Conservation (phyloP, 2,113 vertebrate species). For the Amblyopsis rosae region DNA sequence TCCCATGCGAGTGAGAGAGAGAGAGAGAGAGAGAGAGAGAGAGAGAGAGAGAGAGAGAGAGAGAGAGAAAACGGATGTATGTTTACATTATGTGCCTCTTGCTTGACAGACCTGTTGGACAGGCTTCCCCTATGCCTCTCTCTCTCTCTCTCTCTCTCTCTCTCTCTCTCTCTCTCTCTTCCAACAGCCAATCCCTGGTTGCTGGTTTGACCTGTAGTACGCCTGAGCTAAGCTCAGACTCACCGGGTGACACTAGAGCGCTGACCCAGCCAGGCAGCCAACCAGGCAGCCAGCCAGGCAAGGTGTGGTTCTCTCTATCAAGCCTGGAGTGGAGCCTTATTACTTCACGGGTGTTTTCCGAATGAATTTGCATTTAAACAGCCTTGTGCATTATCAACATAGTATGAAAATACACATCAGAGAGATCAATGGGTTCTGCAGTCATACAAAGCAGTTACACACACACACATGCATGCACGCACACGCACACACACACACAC, state of each 20-base stretch:
- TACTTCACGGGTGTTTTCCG: constrained; percentile 13
- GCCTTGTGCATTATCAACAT: neutral
- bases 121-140: constrained; percentile 18
- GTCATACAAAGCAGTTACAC: neutral
- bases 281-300: neutral
- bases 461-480: too few relatives aligned
- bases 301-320: constrained; percentile 20
- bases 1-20: too few relatives aligned
- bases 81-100: constrained; percentile 17
- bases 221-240: constrained; percentile 42
- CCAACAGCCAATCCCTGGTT: constrained; percentile 19
- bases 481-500: too few relatives aligned
- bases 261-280: neutral
- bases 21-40: too few relatives aligned
- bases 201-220: constrained; percentile 54
- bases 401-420: constrained; percentile 1
- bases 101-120: constrained; percentile 57
- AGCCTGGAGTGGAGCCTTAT: neutral
- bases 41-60: neutral
- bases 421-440: neutral
- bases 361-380: constrained; percentile 47
- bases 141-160: neutral
- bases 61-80: constrained; percentile 48
- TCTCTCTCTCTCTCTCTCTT: constrained; percentile 23
- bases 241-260: constrained; percentile 39